Conservation (phyloP, 2,797 vertebrate genomes). For the Takifugu rubripes region DNA sequence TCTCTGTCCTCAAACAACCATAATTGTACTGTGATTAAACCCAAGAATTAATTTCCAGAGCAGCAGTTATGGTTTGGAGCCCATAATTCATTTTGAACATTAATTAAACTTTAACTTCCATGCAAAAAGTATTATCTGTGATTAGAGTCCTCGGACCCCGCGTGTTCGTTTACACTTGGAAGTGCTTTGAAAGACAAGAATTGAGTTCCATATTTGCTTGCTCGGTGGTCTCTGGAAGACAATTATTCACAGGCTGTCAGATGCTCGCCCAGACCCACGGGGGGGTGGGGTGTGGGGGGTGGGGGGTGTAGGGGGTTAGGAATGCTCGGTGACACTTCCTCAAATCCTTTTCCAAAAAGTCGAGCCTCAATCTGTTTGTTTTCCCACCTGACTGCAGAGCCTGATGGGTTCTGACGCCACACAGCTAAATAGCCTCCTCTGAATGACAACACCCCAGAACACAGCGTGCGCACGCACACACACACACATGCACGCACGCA, state of each 20-base stretch:
- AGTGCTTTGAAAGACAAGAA: conserved; percentile 15
- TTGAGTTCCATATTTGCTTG: conserved; percentile 18
- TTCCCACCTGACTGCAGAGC: conserved; percentile 27
- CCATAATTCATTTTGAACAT: conserved; percentile 7
- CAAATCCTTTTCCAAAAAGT: conserved; percentile 34
- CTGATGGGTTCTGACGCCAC: conserved; percentile 17
- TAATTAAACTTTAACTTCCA: conserved; percentile 11
- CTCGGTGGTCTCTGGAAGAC: conserved; percentile 18
- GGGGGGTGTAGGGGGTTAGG: conserved; percentile 14
- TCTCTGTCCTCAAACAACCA: conserved; percentile 1
- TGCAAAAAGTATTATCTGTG: conserved; percentile 14
- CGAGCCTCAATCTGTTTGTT: conserved; percentile 41
- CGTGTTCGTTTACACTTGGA: conserved; percentile 16
- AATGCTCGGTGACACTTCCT: conserved; percentile 23
- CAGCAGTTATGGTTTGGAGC: conserved; percentile 15
- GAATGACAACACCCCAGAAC: conserved; percentile 9
- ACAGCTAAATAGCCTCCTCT: conserved; percentile 7
- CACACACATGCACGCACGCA: neutral
- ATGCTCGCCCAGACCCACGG: neutral
- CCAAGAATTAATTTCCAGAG: conserved; percentile 16
- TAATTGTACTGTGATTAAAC: conserved; percentile 4
- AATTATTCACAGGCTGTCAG: conserved; percentile 39
- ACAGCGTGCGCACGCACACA: neutral
- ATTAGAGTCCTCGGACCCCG: conserved; percentile 12
- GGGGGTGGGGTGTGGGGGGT: neutral